Evolutionary conservation across 2,888 invertebrate genomes (phyloP), one percentile per base, ranked within the genome.

Genomic region (Phengaris alcon): DNA sequence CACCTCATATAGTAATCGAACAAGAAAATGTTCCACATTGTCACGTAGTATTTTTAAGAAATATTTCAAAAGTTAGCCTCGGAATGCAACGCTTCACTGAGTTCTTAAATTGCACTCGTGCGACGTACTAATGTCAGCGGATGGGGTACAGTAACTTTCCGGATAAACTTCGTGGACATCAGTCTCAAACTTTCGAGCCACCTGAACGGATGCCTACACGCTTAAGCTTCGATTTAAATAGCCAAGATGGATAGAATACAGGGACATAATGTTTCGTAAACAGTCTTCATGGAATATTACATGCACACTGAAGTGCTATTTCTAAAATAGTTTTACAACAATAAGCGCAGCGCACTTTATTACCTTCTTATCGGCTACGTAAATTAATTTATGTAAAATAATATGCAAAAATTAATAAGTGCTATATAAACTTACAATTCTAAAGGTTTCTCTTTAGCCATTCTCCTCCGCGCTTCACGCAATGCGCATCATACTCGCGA

Each of bases 121-220:
- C 81, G 81, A 81, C 80, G 81, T 81, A 81, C 78, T 79, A 79
- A 82, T 81, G 81, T 80, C 78, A 75, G 80, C 81, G 82, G 83
- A 83, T 82, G 83, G 82, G 84, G 82, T 81, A 83, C 59, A 15
- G 59, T 81, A 85, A 88, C 85, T 88, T 85, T 85, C 84, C 81
- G 82, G 83, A 83, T 83, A 82, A 89, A 88, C 86, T 89, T 86
- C 79, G 82, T 82, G 87, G 86, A 84, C 88, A 90, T 90, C 88
- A 87, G 89, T 90, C 89, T 88, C 83, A 89, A 91, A 90, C 88
- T 90, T 90, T 82, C 82, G 83, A 84, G 78, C 84, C 84, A 87
- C 86, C 86, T 86, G 86, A 84, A 84, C 84, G 57, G 48, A 76
- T 54, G 77, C 73, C 76, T 77, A 77, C 82, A 75, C 54, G 51